A percentile compares a stretch with the other conserved stretches of the same genome.
phyloP scores from a whole-genome alignment of 2,888 invertebrate species.

The Merodon equestris region DNA sequence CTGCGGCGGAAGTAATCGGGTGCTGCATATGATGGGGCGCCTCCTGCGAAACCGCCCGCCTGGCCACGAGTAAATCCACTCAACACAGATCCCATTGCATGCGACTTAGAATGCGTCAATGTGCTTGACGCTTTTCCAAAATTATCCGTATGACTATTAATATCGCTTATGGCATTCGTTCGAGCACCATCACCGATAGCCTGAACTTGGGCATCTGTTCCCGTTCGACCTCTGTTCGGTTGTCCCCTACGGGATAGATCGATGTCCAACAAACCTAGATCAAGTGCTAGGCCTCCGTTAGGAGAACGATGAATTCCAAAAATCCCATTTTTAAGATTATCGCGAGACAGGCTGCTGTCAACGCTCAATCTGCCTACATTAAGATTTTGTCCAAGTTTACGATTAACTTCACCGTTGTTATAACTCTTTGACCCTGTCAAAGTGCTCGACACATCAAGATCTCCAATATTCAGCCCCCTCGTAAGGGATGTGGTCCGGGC shows the following conservation, averaged over 20 bases:
- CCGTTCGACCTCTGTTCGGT: slow-evolving; percentile 69
- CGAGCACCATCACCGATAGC: slow-evolving; percentile 72
- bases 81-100: slow-evolving; percentile 72
- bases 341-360: slow-evolving; percentile 74
- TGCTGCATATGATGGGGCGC: slow-evolving; percentile 65
- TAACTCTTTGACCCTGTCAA: slow-evolving; percentile 73
- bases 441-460: slow-evolving; percentile 75
- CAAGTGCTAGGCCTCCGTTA: slow-evolving; percentile 73
- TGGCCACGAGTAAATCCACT: slow-evolving; percentile 74
- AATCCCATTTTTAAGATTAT: slow-evolving; percentile 73
- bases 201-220: slow-evolving; percentile 72
- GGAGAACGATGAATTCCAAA: slow-evolving; percentile 72
- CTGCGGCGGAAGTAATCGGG: slow-evolving; percentile 59
- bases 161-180: slow-evolving; percentile 72
- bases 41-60: slow-evolving; percentile 71
- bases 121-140: slow-evolving; percentile 72
- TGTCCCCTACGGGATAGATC: slow-evolving; percentile 71
- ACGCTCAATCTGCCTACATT: slow-evolving; percentile 74
- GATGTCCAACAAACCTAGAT: slow-evolving; percentile 74
- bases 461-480: slow-evolving; percentile 73
- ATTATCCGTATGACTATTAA: slow-evolving; percentile 71
- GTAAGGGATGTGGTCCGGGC: slow-evolving; percentile 73
- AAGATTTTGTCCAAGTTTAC: slow-evolving; percentile 72
- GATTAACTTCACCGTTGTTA: slow-evolving; percentile 73
- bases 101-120: slow-evolving; percentile 72